Percentiles rank a stretch among this genome's conserved stretches.
phyloP scores from a whole-genome alignment of 2,797 vertebrate genomes.

The Harpagifer antarcticus region DNA sequence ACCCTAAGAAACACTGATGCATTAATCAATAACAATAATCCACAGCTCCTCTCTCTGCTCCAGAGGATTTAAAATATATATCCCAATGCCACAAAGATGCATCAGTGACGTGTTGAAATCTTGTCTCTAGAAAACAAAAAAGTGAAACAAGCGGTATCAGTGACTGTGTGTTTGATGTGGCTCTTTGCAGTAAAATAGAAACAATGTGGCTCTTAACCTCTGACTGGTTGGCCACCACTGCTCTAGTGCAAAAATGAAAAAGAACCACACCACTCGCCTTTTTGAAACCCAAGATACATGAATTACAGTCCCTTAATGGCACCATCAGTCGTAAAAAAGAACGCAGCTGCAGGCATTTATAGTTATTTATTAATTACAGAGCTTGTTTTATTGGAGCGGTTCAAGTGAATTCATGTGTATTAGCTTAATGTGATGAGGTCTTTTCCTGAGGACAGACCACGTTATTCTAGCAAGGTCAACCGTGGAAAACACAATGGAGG shows the following conservation, averaged over 20 bases:
- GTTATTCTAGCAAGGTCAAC: slow-evolving; percentile 32
- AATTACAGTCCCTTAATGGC: background rate
- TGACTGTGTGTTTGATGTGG: too few relatives aligned
- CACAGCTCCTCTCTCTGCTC: too few relatives aligned
- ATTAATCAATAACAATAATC: too few relatives aligned
- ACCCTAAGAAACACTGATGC: too few relatives aligned
- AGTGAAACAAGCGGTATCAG: too few relatives aligned
- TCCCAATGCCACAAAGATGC: too few relatives aligned
- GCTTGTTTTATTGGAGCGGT: background rate
- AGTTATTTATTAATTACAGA: background rate
- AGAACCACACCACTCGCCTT: background rate
- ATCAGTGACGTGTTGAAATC: too few relatives aligned
- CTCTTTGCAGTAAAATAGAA: too few relatives aligned
- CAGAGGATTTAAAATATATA: too few relatives aligned
- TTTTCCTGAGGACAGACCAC: background rate
- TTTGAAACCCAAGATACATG: background rate
- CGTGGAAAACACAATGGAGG: background rate
- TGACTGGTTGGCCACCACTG: too few relatives aligned
- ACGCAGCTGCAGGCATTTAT: background rate
- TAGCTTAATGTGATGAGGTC: slow-evolving; percentile 1
- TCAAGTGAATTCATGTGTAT: slow-evolving; percentile 10
- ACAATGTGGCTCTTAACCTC: too few relatives aligned
- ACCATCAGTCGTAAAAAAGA: background rate
- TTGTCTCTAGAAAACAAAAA: too few relatives aligned
- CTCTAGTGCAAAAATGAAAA: background rate